Evolutionary conservation across 2,888 invertebrate species (phyloP), one percentile per base, ranked within the genome.

Genomic region (Parelbella ahira): DNA sequence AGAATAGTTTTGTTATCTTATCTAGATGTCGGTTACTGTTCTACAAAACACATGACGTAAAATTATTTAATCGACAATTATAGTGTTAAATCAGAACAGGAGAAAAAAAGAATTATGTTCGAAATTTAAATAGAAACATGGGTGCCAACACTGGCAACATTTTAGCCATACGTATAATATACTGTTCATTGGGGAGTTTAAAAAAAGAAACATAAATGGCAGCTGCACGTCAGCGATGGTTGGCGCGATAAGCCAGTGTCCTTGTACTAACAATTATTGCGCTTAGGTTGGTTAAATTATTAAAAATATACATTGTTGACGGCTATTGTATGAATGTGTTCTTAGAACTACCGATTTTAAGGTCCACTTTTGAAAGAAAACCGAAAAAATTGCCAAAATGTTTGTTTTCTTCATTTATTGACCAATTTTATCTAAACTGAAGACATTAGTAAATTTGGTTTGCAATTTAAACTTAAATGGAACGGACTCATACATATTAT

Each of bases 231-330:
- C 66, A 68, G 49, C 58, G 80, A 80, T 80, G 66, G 74, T 63
- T 54, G 47, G 50, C 49, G 53, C 68, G 83, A 82, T 84, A 81
- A 73, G 60, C 62, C 52, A 54, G 58, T 74, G 82, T 83, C 82
- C 80, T 82, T 80, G 76, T 66, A 77, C 78, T 71, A 83, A 80
- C 82, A 83, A 84, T 84, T 79, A 81, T 71, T 64, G 65, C 65
- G 67, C 65, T 64, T 66, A 63, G 63, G 63, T 65, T 56, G 61
- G 56, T n/a, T 54, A 61, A 58, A 61, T 68, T 76, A 76, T 75
- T 81, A 78, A 70, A 70, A 80, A 77, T 66, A 49, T 55, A 54
- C 67, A 66, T 63, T 71, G 69, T 55, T 49, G 53, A 57, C 56
- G 29, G 45, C 39, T 42, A 47, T 42, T 47, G 37, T 36, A 28